phyloP scores from a whole-genome alignment of 2,888 invertebrate genomes.

The Orchesellides sinensis region DNA sequence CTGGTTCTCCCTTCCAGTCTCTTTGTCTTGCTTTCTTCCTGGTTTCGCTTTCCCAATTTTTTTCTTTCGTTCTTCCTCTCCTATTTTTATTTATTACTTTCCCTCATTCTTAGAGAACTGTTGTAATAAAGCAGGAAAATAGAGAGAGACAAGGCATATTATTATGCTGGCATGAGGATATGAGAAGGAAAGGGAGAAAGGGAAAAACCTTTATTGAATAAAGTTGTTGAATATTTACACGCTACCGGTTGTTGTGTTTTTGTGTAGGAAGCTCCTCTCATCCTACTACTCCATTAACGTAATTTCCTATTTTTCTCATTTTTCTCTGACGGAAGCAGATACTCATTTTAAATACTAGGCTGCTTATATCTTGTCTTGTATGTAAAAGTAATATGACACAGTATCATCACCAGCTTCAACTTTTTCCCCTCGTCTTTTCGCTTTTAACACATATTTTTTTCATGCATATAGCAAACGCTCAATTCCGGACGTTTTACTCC shows the following conservation, averaged over 20 bases:
- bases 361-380: no score
- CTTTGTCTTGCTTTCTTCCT: background rate
- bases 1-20: background rate
- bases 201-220: background rate
- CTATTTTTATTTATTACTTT: background rate
- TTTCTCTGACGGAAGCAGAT: background rate
- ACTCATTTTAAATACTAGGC: no score
- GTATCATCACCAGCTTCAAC: no score
- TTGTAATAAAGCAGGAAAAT: background rate
- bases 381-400: no score
- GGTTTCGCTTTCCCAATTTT: background rate
- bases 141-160: no score
- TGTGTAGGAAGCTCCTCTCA: no score
- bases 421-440: no score
- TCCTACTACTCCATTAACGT: background rate
- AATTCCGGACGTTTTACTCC: no score
- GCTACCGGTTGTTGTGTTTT: background rate
- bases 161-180: no score
- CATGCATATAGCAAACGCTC: no score
- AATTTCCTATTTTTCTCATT: background rate
- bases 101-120: background rate
- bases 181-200: background rate
- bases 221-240: slow-evolving; percentile 20
- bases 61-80: background rate
- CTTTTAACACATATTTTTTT: no score